These are phyloP conservation scores for Otolemur crassicaudatus DNA, from an alignment of 2,797 vertebrate species.

Conservation along the genomic window DNA sequence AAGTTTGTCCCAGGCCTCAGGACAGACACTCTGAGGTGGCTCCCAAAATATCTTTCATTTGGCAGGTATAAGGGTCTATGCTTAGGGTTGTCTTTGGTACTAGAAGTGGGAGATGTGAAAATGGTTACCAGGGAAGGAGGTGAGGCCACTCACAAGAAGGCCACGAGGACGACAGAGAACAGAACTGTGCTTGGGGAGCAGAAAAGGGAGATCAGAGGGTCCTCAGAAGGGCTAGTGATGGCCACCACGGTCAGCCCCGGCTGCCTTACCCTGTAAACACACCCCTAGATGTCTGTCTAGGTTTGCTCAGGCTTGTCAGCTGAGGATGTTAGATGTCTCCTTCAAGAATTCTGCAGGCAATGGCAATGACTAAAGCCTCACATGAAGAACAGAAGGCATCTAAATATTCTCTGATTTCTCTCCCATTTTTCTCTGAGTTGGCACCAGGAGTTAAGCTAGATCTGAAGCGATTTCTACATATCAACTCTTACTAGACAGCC, in stretches of 20 bases:
- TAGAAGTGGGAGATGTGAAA: neutral
- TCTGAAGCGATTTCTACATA: neutral
- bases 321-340: neutral
- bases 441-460: neutral
- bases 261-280: rapidly evolving
- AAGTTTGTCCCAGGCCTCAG: neutral
- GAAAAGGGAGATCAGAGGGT: neutral
- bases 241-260: neutral
- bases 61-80: neutral
- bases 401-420: neutral
- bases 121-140: neutral
- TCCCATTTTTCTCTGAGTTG: neutral
- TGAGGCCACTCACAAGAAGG: neutral
- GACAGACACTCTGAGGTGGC: too few relatives aligned
- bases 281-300: neutral
- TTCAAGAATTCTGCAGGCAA: neutral
- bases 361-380: neutral
- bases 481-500: neutral
- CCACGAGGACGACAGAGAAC: neutral
- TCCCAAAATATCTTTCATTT: neutral
- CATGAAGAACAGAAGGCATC: neutral
- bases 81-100: neutral
- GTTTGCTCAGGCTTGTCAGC: neutral
- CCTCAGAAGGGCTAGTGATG: too few relatives aligned
- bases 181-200: neutral